Base-by-base conservation (phyloP, 2,888 invertebrate genomes). In the Quadroppia sp. region DNA sequence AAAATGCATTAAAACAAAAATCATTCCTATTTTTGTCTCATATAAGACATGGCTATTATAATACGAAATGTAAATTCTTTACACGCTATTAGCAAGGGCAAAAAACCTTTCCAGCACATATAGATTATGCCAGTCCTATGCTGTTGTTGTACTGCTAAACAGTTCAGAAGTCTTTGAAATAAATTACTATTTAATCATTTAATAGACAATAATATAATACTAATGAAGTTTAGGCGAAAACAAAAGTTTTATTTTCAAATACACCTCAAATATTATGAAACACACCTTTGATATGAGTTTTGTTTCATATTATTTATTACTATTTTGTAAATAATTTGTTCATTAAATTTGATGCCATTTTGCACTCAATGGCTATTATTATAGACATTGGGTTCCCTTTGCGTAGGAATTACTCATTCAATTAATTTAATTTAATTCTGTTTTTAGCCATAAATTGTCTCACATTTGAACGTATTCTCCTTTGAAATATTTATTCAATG, bases 141-240 rank as follows among this genome's bases (percentile, higher is more conserved):
- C n/a, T n/a, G n/a, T n/a, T n/a, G n/a, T n/a, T n/a, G n/a, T n/a
- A n/a, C n/a, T n/a, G n/a, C n/a, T n/a, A n/a, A n/a, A n/a, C n/a
- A n/a, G n/a, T n/a, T n/a, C n/a, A n/a, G n/a, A n/a, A n/a, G n/a
- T n/a, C n/a, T n/a, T n/a, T n/a, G n/a, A n/a, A 50, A 50, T 50
- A 50, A 50, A 50, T 50, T 50, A 20, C 50, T 17, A 50, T 50
- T 50, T 50, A 50, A 50, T 50, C 50, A 20, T 20, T 11, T 50
- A 15, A 50, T 7, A 50, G 50, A 20, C 6, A 6, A 50, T 9
- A 17, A 6, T 50, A 6, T 9, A 50, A 20, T 6, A 50, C 3
- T 9, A n/a, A 50, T 3, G 17, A 20, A 50, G 20, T 50, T 17
- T 50, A 11, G 20, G 50, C 4, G 17, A n/a, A 20, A 50, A 50